Evolutionary conservation across 2,797 vertebrate species (phyloP).

Genomic region (Phoxinus dragarum): DNA sequence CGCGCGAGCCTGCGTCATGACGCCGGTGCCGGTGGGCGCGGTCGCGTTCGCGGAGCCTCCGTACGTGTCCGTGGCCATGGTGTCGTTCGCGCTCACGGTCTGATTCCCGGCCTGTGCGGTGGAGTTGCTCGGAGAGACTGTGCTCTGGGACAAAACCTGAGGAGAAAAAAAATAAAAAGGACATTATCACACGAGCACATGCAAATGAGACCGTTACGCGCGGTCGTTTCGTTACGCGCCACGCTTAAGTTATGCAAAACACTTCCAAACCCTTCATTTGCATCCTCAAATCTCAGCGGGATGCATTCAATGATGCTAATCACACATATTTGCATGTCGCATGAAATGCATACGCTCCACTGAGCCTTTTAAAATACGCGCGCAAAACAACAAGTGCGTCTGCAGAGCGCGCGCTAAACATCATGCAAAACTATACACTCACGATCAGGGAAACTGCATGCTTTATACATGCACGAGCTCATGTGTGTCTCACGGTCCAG

Average conservation of each 20-base stretch:
- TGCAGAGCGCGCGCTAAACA: neutral
- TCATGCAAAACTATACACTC: too few relatives aligned
- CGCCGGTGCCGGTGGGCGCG: constrained; percentile 68
- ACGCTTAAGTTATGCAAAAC: neutral
- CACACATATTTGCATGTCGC: neutral
- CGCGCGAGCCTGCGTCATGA: constrained; percentile 76
- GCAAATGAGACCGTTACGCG: neutral
- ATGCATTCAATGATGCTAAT: neutral
- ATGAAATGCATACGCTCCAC: neutral
- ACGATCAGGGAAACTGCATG: too few relatives aligned
- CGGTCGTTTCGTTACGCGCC: too few relatives aligned
- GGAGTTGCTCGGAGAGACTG: constrained; percentile 27
- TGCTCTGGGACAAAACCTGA: constrained; percentile 69
- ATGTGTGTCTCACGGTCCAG: neutral
- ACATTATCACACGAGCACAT: neutral
- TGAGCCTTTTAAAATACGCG: neutral
- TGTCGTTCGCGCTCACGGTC: constrained; percentile 62
- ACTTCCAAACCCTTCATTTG: neutral
- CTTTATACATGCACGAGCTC: neutral
- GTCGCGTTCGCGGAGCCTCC: constrained; percentile 70
- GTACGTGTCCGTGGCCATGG: constrained; percentile 61
- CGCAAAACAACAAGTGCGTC: neutral
- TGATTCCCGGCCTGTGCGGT: constrained; percentile 54
- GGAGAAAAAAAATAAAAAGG: neutral
- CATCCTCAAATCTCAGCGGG: neutral